Evolutionary conservation across 2,797 vertebrate species (phyloP), one percentile per base, ranked within the genome.

Genomic region (Benthosema pterotum): DNA sequence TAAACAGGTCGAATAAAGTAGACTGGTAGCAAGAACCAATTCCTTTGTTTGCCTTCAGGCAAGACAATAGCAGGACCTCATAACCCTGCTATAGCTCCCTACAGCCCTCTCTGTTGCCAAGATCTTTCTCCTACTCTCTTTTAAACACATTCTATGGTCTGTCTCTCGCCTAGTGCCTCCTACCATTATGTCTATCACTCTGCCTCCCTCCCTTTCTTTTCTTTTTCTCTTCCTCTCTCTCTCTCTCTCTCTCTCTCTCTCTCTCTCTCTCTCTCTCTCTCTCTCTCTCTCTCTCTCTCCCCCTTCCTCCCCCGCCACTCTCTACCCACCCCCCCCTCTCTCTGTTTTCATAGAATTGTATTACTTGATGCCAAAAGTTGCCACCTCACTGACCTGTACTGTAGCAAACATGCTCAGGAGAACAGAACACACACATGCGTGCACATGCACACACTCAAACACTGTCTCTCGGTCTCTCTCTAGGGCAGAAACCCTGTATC

Each of bases 331-430:
- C n/a, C n/a, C n/a, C n/a, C n/a, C n/a, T n/a, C n/a, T n/a, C n/a
- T n/a, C n/a, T n/a, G n/a, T 16, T 18, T 2, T 17, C 25, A 61
- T 56, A 45, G 22, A 61, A 67, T 18, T 1, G 16, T 18, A 56
- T 18, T 38, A 16, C 32, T 13, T 11, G 51, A 60, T 56, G 65
- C 65, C 60, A 67, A 67, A 28, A 9, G 5, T 28, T 42, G 15
- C 9, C 7, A 9, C 50, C 11, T 48, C 25, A 9, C 4, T 16
- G 7, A 43, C 2, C 47, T 46, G 38, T 58, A 51, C 14, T 14
- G 8, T 15, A 65, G 32, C 18, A 13, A 17, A 28, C 25, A 49
- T 22, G 43, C 32, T 38, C 7, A 9, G 32, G 32, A 38, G 11
- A 32, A 47, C 9, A 0, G 18, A 13, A 28, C 17, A n/a, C 18